These are phyloP conservation scores for Brachionus sp. DNA, from an alignment of 1,140 invertebrate species.

Conservation along the genomic window DNA sequence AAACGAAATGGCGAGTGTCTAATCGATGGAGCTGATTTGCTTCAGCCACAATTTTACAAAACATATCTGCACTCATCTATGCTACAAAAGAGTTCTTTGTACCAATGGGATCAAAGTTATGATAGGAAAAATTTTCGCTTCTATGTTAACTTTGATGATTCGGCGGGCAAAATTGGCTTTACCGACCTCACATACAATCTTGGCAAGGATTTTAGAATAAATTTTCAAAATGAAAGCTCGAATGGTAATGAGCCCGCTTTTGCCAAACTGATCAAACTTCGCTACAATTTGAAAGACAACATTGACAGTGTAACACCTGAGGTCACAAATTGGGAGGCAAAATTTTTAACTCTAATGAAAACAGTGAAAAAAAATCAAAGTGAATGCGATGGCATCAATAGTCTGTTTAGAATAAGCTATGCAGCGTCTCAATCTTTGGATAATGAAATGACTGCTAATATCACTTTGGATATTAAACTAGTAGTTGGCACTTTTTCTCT, in stretches of 20 bases:
- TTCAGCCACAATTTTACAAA: neutral
- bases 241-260: neutral
- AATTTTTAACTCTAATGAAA: slow-evolving; percentile 18
- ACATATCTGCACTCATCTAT: neutral
- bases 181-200: slow-evolving; percentile 40
- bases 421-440: slow-evolving; percentile 8
- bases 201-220: slow-evolving; percentile 19
- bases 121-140: slow-evolving; percentile 24
- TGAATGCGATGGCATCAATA: neutral
- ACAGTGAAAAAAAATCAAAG: neutral
- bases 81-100: neutral
- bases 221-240: slow-evolving; percentile 23
- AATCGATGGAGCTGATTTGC: slow-evolving; percentile 5
- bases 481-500: slow-evolving; percentile 30
- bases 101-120: neutral
- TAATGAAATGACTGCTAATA: neutral
- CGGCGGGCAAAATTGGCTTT: neutral
- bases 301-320: neutral
- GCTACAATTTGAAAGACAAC: slow-evolving; percentile 40
- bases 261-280: slow-evolving; percentile 14
- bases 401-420: neutral
- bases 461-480: neutral
- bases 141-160: neutral
- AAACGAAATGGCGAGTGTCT: slow-evolving; percentile 9
- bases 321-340: neutral